Conservation (phyloP, 2,888 invertebrate genomes). For the Bibio marci region DNA sequence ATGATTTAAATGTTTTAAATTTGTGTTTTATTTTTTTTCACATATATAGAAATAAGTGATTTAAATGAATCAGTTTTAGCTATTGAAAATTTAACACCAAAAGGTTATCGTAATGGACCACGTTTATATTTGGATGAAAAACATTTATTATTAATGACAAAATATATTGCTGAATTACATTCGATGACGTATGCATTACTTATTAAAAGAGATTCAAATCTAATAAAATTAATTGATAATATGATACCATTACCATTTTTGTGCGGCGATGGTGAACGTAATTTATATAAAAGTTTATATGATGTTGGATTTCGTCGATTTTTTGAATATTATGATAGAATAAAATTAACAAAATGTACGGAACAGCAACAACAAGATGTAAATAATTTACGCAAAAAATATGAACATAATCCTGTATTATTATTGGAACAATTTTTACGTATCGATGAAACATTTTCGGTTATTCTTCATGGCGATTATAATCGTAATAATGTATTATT, state of each 20-base stretch:
- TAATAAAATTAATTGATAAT: slow-evolving; percentile 15
- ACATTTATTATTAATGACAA: slow-evolving; percentile 20
- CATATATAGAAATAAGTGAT: slow-evolving; percentile 4
- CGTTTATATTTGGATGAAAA: slow-evolving; percentile 16
- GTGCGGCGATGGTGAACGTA: slow-evolving; percentile 11
- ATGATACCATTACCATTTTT: slow-evolving; percentile 18
- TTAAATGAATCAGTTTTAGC: slow-evolving; percentile 19
- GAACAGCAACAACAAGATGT: slow-evolving; percentile 13
- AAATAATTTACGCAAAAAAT: slow-evolving; percentile 15
- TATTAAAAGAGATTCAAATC: slow-evolving; percentile 15
- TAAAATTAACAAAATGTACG: background rate
- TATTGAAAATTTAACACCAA: slow-evolving; percentile 19
- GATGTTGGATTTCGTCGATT: slow-evolving; percentile 22
- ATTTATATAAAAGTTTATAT: slow-evolving; percentile 19
- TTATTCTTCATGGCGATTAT: slow-evolving; percentile 25
- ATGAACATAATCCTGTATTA: slow-evolving; percentile 16
- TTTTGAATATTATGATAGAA: slow-evolving; percentile 19
- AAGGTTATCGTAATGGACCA: slow-evolving; percentile 22
- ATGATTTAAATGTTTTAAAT: no score
- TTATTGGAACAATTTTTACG: slow-evolving; percentile 20
- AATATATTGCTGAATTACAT: slow-evolving; percentile 20
- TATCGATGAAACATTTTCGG: slow-evolving; percentile 18
- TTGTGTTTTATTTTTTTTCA: no score
- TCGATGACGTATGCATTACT: slow-evolving; percentile 20
- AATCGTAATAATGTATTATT: slow-evolving; percentile 28